Base-by-base conservation (phyloP, 1,140 invertebrate genomes). In the Lysiphlebus fabarum region DNA sequence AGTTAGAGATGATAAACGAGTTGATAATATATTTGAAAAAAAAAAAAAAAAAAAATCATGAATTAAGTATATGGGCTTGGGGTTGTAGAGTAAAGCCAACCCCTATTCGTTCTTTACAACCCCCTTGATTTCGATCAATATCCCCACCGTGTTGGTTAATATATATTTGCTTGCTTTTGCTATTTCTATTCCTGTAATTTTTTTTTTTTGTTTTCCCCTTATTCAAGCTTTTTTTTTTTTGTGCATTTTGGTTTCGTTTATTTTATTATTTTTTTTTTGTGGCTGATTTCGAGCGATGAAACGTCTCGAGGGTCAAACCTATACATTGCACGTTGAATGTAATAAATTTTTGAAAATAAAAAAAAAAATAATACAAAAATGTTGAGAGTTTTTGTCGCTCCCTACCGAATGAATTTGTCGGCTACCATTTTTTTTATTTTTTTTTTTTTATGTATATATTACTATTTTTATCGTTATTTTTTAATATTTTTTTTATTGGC, bases 61-160 rank as follows among this genome's bases (percentile, higher is more conserved):
- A 72, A 72, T 70, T 70, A 70, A 60, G 67, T 70, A 70, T 70
- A 63, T 68, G 62, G 14, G 44, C 49, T 47, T 45, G 58, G 43
- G 44, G 44, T 37, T 40, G 49, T 36, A 36, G 51, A 34, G 47
- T 26, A 60, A 60, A 60, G 58, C 69, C 62, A 67, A 61, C 51
- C 53, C 50, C 61, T 59, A 68, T 41, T 14, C 33, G 43, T 44
- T 62, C 38, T 62, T 40, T 49, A 67, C 65, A 12, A 34, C 53
- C 62, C 65, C 66, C 70, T 68, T 63, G 67, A 72, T 72, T 72
- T 62, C 70, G 70, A 72, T 72, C 70, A 72, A 72, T 72, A 72
- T 67, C 45, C 61, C 44, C 51, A 49, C 48, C 36, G 48, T 10
- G 49, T 58, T 36, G 37, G 47, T 62, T 58, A 58, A 60, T 53